Evolutionary conservation across 30 jellyfish, hydroid and myxozoan species (phyloP).

Genomic region (Hydra vulgaris): DNA sequence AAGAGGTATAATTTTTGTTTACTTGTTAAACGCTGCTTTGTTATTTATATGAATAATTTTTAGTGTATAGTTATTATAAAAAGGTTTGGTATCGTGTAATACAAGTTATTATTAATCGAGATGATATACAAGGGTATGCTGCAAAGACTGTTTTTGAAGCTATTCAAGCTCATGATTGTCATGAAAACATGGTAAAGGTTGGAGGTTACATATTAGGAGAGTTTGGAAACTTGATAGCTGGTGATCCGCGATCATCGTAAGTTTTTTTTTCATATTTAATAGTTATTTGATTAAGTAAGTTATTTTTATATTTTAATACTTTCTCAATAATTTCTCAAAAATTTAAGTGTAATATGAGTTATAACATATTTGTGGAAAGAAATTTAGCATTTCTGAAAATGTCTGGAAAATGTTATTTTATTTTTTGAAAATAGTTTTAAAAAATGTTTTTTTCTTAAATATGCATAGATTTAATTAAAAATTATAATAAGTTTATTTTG

Average conservation of each 20-base stretch:
- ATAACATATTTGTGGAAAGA: too few relatives aligned
- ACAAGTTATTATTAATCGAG: conserved; percentile 90
- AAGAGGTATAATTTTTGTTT: conserved; percentile 37
- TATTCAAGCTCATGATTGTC: conserved; percentile 82
- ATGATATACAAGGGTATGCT: conserved; percentile 94
- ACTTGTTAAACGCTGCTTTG: background rate
- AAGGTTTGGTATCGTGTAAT: conserved; percentile 97
- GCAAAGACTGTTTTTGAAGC: conserved; percentile 95
- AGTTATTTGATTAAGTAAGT: too few relatives aligned
- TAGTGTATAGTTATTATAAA: background rate
- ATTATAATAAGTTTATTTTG: background rate
- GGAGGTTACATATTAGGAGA: conserved; percentile 93
- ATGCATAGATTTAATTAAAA: too few relatives aligned
- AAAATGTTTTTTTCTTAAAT: background rate
- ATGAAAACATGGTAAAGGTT: conserved; percentile 88
- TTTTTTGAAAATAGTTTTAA: too few relatives aligned
- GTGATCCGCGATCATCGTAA: conserved; percentile 93
- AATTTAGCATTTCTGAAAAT: too few relatives aligned
- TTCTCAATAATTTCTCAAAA: too few relatives aligned
- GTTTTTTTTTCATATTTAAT: conserved; percentile 7
- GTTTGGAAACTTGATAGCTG: conserved; percentile 92
- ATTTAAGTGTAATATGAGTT: too few relatives aligned
- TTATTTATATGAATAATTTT: background rate
- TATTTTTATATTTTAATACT: too few relatives aligned
- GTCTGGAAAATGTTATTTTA: too few relatives aligned